Conservation (phyloP, 1,140 invertebrate genomes). For the Drosophila ficusphila region DNA sequence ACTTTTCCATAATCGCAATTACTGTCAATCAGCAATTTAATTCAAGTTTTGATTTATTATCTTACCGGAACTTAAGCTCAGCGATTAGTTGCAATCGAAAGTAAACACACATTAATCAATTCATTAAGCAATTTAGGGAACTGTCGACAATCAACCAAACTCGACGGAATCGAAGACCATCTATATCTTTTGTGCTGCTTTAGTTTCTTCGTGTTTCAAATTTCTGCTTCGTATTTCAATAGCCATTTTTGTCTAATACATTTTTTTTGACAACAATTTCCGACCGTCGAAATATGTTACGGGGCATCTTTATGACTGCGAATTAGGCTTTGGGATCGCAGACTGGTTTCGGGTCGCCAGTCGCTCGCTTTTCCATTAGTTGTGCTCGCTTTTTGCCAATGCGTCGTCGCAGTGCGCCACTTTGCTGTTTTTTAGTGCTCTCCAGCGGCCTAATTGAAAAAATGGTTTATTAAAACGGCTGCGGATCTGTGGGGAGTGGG, state of each 20-base stretch:
- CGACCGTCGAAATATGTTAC: not conserved
- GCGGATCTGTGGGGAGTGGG: not conserved
- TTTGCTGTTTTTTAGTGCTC: conserved; percentile 7
- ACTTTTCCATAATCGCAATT: conserved; percentile 38
- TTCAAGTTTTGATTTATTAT: conserved; percentile 35
- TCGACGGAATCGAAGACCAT: too few relatives aligned
- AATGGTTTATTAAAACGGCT: conserved; percentile 74
- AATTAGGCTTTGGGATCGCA: not conserved
- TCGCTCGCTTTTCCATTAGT: not conserved
- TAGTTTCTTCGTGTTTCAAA: too few relatives aligned
- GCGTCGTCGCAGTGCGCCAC: conserved; percentile 7
- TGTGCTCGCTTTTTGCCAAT: conserved; percentile 21
- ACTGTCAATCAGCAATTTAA: conserved; percentile 36
- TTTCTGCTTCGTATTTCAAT: too few relatives aligned
- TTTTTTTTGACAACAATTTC: not conserved
- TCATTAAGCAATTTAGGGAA: not conserved
- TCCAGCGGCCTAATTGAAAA: conserved; percentile 68
- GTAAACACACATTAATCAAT: not conserved
- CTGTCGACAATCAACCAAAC: too few relatives aligned
- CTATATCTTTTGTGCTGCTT: too few relatives aligned
- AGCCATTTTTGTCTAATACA: too few relatives aligned
- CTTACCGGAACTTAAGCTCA: conserved; percentile 7
- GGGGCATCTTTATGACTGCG: conserved; percentile 44
- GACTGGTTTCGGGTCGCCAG: conserved; percentile 12
- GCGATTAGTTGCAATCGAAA: conserved; percentile 3